phyloP scores from a whole-genome alignment of 2,113 vertebrate genomes.

The Lamprotornis superbus region DNA sequence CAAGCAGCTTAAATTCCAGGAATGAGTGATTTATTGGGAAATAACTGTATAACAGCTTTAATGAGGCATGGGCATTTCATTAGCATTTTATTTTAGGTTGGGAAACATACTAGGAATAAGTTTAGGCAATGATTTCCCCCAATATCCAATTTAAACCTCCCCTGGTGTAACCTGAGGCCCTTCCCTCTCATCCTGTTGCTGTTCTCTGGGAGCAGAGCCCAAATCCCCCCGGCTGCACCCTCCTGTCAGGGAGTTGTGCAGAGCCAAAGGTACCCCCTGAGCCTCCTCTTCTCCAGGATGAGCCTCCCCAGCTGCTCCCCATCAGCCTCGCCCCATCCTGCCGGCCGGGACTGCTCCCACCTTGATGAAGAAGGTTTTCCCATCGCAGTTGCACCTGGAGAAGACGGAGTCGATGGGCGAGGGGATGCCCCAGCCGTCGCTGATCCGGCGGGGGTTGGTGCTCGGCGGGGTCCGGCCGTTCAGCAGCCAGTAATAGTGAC shows the following conservation, averaged over 20 bases:
- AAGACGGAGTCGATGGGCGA: slow-evolving; percentile 93
- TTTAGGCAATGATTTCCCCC: not conserved
- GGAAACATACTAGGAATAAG: not conserved
- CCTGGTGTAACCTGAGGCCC: accelerated
- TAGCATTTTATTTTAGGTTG: not conserved
- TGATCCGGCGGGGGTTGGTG: slow-evolving; percentile 79
- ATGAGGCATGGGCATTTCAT: accelerated
- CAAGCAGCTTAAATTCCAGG: not conserved
- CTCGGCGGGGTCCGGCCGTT: slow-evolving; percentile 72
- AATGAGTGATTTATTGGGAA: not conserved
- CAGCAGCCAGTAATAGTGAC: slow-evolving; percentile 92
- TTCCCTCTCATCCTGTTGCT: not conserved
- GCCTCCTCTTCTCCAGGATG: not conserved
- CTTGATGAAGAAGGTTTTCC: slow-evolving; percentile 95
- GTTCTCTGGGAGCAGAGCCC: not conserved
- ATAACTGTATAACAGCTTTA: not conserved
- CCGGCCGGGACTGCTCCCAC: slow-evolving; percentile 53
- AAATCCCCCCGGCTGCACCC: accelerated
- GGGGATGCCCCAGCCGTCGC: slow-evolving; percentile 88
- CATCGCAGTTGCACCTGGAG: slow-evolving; percentile 93
- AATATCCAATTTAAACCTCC: not conserved
- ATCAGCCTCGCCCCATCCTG: not conserved
- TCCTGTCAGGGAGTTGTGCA: not conserved
- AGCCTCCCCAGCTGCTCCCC: not conserved
- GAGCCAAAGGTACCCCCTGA: not conserved